These are phyloP conservation scores for Pteromalus puparum DNA, from an alignment of 1,140 invertebrate species.

Conservation along the genomic window DNA sequence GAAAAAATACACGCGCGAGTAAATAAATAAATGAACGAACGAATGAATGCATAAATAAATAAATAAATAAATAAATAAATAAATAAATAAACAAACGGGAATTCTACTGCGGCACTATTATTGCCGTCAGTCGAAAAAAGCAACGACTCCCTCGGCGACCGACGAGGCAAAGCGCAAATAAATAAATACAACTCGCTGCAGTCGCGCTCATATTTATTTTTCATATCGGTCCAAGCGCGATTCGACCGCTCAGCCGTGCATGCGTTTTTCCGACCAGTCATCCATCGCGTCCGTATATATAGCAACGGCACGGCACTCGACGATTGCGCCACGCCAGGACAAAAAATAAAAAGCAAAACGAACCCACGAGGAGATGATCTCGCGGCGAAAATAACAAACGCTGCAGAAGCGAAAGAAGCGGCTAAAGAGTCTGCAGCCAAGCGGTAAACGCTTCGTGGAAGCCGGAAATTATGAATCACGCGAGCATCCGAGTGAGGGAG, in stretches of 20 bases:
- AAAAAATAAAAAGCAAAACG: not conserved
- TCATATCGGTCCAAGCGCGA: not conserved
- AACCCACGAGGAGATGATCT: not conserved
- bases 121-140: not conserved
- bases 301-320: not conserved
- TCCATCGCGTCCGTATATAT: not conserved
- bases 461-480: slow-evolving; percentile 23
- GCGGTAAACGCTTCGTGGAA: slow-evolving; percentile 3
- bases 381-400: not conserved
- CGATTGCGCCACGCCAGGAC: not conserved
- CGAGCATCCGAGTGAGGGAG: not conserved
- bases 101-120: not conserved
- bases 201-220: slow-evolving; percentile 4
- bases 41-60: too few relatives aligned
- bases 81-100: too few relatives aligned
- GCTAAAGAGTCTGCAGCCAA: not conserved
- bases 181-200: not conserved
- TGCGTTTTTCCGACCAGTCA: not conserved
- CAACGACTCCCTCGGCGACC: not conserved
- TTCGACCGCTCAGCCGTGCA: not conserved
- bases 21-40: not conserved
- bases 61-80: not conserved
- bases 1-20: too few relatives aligned
- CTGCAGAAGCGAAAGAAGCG: not conserved
- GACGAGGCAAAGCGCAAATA: not conserved